Base-by-base conservation (phyloP, 2,797 vertebrate species). In the Malacoraja senta region DNA sequence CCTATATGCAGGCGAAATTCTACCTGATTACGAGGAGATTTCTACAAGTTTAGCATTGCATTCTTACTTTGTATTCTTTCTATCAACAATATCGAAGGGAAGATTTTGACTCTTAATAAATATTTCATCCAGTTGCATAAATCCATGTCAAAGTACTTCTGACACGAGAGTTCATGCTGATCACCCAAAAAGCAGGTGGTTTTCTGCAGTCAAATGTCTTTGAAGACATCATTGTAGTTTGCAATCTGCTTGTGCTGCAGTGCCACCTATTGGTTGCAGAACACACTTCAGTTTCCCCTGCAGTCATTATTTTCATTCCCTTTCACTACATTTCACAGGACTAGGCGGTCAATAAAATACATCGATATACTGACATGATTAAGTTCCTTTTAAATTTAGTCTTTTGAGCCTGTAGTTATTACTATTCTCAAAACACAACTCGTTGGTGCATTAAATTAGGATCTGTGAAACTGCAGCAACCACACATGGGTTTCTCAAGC, bases 281-380 rank as follows among this genome's bases (percentile, higher is more conserved):
- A 88, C 15, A 35, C n/a, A 68, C 15, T 9, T 68, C 63, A 88
- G 63, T 68, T 8, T 88, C 8, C 81, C 12, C 3, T 61, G 24
- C 44, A 84, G 58, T 29, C 58, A 61, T 58, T 29, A 84, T 84
- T 84, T 63, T 68, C n/a, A 88, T 88, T 88, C 65, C 68, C 84
- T 68, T 88, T 4, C 32, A 68, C 61, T 35, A 65, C 35, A 88
- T 32, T 86, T 68, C n/a, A 68, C 21, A 88, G n/a, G 10, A 88
- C 24, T 29, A 84, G 3, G n/a, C 19, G 38, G n/a, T 32, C 6
- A 88, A 35, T 7, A 68, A 68, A 65, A 63, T 84, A 84, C 83
- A 63, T 29, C 9, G 8, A 32, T 32, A 8, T 10, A 35, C 19
- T n/a, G n/a, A 65, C 32, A 24, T 61, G 81, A 86, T 21, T 32